Base-by-base conservation (phyloP, 2,888 invertebrate species). In the Troides oblongomaculatus region DNA sequence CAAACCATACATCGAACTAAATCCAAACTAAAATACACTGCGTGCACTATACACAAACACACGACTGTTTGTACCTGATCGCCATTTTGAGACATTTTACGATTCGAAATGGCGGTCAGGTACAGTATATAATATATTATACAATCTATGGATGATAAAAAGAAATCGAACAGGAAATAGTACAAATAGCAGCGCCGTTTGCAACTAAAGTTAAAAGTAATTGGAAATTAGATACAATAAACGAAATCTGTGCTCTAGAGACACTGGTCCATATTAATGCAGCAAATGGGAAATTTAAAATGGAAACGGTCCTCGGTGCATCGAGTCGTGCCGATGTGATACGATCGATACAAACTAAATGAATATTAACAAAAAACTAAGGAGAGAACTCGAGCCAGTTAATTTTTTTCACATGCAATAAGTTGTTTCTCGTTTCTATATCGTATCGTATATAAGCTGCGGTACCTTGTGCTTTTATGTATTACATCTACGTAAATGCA, bases 1-100 rank as follows among this genome's bases (percentile, higher is more conserved):
- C 90, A 73, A 84, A 88, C 81, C 82, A 85, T 82, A 84, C 78
- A 75, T 75, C 79, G 79, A 72, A 79, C 73, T 73, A 67, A 72
- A 68, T 59, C 66, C 64, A 75, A 75, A 74, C 73, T 74, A 71
- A 75, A 72, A 72, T 65, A 72, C 69, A 64, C 61, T 72, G 76
- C 76, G 79, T 77, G 79, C 75, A 74, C 77, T 78, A 78, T 72
- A 72, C 66, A 53, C 46, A 46, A 12, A 46, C 46, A 43, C 43
- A 46, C 46, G 14, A 3, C 12, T 62, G 65, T 57, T 39, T 58
- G 70, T 71, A 59, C 57, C 25, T 58, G 63, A 72, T 72, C 73
- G 72, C 68, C 64, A 71, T 72, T 72, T 73, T 64, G 25, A n/a
- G 18, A n/a, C 0, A 21, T 3, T 5, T 10, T 25, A 57, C 36